These are phyloP conservation scores for Hedychridium roseum DNA, from an alignment of 2,888 invertebrate species.

Conservation along the genomic window DNA sequence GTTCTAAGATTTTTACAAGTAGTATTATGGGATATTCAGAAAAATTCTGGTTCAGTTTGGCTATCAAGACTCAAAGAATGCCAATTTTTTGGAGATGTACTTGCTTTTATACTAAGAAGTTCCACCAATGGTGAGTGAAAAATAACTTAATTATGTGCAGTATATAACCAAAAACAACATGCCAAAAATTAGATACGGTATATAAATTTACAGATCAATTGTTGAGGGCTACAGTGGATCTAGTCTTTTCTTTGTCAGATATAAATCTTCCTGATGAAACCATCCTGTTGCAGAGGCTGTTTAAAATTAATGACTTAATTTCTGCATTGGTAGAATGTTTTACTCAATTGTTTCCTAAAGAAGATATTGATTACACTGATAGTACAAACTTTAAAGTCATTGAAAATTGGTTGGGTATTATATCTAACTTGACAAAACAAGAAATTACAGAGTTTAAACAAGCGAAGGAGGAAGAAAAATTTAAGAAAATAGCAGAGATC, in stretches of 20 bases:
- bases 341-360: slow-evolving; percentile 36
- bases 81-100: slow-evolving; percentile 67
- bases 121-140: slow-evolving; percentile 30
- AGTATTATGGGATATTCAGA: slow-evolving; percentile 57
- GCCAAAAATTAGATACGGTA: too few species aligned
- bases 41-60: slow-evolving; percentile 46
- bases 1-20: slow-evolving; percentile 71
- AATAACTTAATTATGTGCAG: neutral
- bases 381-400: slow-evolving; percentile 34
- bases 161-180: slow-evolving; percentile 7
- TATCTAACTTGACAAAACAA: slow-evolving; percentile 34
- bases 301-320: slow-evolving; percentile 38
- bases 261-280: slow-evolving; percentile 28
- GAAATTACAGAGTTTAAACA: slow-evolving; percentile 23
- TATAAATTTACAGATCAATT: slow-evolving; percentile 48
- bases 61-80: slow-evolving; percentile 42
- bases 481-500: slow-evolving; percentile 34
- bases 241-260: slow-evolving; percentile 43
- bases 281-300: slow-evolving; percentile 34
- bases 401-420: slow-evolving; percentile 46
- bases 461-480: slow-evolving; percentile 18
- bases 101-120: slow-evolving; percentile 73
- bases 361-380: slow-evolving; percentile 25
- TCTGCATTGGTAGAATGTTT: slow-evolving; percentile 44
- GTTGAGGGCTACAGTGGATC: slow-evolving; percentile 41